Base-by-base conservation (phyloP, 2,888 invertebrate genomes). In the Rhabditoides inermis region DNA sequence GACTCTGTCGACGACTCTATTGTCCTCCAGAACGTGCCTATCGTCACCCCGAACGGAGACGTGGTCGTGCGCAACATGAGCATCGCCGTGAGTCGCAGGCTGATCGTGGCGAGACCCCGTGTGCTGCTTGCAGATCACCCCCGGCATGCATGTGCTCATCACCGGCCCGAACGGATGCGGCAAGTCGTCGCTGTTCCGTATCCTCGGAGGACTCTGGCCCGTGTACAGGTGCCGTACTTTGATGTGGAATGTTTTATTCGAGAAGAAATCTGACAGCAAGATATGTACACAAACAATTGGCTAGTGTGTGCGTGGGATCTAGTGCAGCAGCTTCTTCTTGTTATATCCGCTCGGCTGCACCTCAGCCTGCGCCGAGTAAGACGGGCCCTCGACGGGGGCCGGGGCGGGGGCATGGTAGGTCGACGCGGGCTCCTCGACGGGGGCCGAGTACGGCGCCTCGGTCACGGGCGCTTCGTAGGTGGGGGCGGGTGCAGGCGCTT, bases 141-240 rank as follows among this genome's bases (percentile, higher is more conserved):
- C 91, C 0, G 94, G 94, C 37, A 88, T 88, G 81, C 95, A 95
- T 81, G 91, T 95, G 0, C 79, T 95, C n/a, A 90, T 95, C 0
- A 94, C 92, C 77, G 95, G 95, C 0, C 95, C 95, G 2, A 98
- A 98, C 78, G 95, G 98, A 1, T 91, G 94, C 78, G 95, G 95
- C 45, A 98, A 98, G 79, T 90, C 90, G 49, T 94, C 92, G 0
- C 82, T 98, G 71, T 98, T 98, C 83, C 83, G 95, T 53, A 87
- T 92, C 73, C 83, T 98, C 15, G 95, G 95, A 41, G 94, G 84
- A 82, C 80, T 98, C 53, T 98, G 98, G 98, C 95, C 95, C 0
- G 82, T 90, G 53, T 94, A 91, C 83, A 89, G 90, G 25, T 94
- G 92, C 12, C 30, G 18, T 37, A 26, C 2, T 12, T 25, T 25